Evolutionary conservation across 2,888 invertebrate species (phyloP).

Genomic region (Nezara viridula): DNA sequence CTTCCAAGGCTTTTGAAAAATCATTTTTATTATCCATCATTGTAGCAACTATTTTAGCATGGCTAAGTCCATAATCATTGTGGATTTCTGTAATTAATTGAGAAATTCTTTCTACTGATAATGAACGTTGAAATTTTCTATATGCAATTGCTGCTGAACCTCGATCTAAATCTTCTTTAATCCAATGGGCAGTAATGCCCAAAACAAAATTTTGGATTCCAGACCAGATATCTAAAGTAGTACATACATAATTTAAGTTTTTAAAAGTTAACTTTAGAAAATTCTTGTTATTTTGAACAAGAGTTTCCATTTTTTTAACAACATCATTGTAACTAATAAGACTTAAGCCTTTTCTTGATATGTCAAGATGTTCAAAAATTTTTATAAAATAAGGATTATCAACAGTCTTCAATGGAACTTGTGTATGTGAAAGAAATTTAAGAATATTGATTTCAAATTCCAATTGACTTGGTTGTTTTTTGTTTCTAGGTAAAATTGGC

Average conservation of each 20-base stretch:
- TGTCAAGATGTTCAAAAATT: slow-evolving; percentile 16
- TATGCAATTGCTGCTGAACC: slow-evolving; percentile 18
- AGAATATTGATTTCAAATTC: slow-evolving; percentile 26
- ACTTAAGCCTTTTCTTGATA: not conserved
- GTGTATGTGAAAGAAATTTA: not conserved
- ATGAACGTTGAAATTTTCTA: not conserved
- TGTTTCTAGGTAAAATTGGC: not conserved
- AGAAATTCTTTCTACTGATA: not conserved
- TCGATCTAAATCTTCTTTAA: slow-evolving; percentile 38
- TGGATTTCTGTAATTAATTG: not conserved
- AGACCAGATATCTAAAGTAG: slow-evolving; percentile 60
- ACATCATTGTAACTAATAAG: not conserved
- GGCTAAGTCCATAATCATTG: not conserved
- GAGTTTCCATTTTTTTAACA: not conserved
- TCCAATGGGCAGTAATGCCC: slow-evolving; percentile 61
- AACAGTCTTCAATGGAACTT: not conserved
- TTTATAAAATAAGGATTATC: slow-evolving; percentile 9
- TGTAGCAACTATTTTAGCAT: not conserved
- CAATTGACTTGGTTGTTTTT: not conserved
- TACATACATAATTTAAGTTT: slow-evolving; percentile 50
- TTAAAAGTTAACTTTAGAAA: not conserved
- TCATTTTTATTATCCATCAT: slow-evolving; percentile 54
- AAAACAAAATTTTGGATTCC: slow-evolving; percentile 54
- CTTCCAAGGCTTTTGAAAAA: slow-evolving; percentile 59
- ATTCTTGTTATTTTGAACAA: not conserved